phyloP scores from a whole-genome alignment of 1,140 invertebrate species.

The Parapsyche elsis region DNA sequence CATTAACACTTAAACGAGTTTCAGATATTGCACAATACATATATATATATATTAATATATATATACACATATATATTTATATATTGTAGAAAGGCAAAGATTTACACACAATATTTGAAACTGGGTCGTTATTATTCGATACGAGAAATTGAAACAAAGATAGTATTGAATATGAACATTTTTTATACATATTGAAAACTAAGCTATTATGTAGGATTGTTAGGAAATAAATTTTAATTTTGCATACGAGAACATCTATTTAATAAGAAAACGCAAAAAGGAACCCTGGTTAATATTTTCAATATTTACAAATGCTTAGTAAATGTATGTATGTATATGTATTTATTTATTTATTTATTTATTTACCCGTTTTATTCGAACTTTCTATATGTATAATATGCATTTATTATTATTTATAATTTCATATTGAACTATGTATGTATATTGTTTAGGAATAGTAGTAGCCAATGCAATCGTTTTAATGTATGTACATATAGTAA shows the following conservation, averaged over 20 bases:
- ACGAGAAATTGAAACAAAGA: too few relatives aligned
- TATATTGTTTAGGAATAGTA: background rate
- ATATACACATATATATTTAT: background rate
- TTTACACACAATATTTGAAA: slow-evolving; percentile 37
- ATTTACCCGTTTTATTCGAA: slow-evolving; percentile 17
- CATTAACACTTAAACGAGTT: slow-evolving; percentile 45
- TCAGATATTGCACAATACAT: slow-evolving; percentile 49
- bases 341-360: background rate
- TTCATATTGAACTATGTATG: background rate
- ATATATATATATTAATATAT: background rate
- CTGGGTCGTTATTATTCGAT: background rate
- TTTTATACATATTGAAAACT: background rate
- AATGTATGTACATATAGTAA: background rate
- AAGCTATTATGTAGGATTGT: background rate
- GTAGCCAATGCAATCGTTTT: background rate
- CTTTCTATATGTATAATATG: background rate
- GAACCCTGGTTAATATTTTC: background rate
- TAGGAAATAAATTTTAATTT: background rate
- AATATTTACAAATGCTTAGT: background rate
- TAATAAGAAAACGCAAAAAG: background rate
- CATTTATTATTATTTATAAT: background rate
- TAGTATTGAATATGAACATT: too few relatives aligned
- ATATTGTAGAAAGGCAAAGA: slow-evolving; percentile 43
- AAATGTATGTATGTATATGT: background rate
- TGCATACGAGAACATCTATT: background rate